These are phyloP conservation scores for Aphodius sticticus DNA, from an alignment of 2,888 invertebrate species.

Conservation along the genomic window DNA sequence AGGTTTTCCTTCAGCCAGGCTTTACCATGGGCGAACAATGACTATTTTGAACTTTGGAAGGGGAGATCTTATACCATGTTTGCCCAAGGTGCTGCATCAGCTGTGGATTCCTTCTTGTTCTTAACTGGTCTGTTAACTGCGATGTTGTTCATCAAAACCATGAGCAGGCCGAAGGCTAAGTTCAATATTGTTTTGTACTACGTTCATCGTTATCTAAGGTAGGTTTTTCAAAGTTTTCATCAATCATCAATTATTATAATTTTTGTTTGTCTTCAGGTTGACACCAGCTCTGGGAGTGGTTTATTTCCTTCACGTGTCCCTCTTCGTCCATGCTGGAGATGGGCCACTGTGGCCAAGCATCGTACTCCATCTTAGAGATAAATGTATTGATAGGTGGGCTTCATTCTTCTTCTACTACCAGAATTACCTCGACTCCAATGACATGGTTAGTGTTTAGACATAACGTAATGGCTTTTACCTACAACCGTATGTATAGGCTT, in stretches of 20 bases:
- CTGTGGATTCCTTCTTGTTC: slow-evolving; percentile 73
- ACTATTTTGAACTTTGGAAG: slow-evolving; percentile 53
- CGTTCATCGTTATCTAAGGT: slow-evolving; percentile 58
- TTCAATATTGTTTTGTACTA: slow-evolving; percentile 38
- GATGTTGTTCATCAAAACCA: slow-evolving; percentile 48
- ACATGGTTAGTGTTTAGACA: slow-evolving; percentile 33
- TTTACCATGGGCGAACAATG: slow-evolving; percentile 35
- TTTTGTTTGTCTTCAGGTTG: slow-evolving; percentile 50
- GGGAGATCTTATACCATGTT: slow-evolving; percentile 43
- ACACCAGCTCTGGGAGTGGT: slow-evolving; percentile 50
- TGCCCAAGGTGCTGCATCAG: slow-evolving; percentile 60
- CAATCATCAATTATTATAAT: background rate
- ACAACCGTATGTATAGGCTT: too few relatives aligned
- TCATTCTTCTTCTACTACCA: slow-evolving; percentile 41
- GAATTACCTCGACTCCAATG: slow-evolving; percentile 41
- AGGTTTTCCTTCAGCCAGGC: slow-evolving; percentile 33
- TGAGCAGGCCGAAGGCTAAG: slow-evolving; percentile 30
- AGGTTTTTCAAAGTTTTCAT: slow-evolving; percentile 14
- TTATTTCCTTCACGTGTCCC: slow-evolving; percentile 40
- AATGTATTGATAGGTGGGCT: slow-evolving; percentile 42
- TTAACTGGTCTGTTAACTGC: slow-evolving; percentile 69
- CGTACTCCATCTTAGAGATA: slow-evolving; percentile 29
- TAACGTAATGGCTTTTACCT: too few relatives aligned
- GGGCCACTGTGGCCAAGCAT: slow-evolving; percentile 41
- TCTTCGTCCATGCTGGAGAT: slow-evolving; percentile 37